These are phyloP conservation scores for Enteromius radiatus DNA, from an alignment of 2,797 vertebrate genomes.

Conservation along the genomic window DNA sequence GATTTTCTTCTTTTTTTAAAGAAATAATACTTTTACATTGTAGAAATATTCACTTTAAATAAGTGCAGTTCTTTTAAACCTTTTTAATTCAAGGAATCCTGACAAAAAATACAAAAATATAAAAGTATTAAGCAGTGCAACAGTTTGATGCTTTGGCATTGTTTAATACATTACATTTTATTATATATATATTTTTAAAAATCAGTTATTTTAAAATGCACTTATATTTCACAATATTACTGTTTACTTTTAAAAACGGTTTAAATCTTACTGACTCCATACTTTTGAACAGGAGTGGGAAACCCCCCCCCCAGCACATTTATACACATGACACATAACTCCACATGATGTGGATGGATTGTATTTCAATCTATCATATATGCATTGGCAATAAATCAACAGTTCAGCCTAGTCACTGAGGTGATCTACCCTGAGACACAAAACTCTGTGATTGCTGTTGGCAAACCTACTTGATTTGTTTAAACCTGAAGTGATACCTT, in stretches of 20 bases:
- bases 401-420: slow-evolving; percentile 6
- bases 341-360: background rate
- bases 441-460: background rate
- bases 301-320: slow-evolving; percentile 5
- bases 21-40: background rate
- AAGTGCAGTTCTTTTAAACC: background rate
- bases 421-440: slow-evolving; percentile 10
- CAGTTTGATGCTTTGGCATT: background rate
- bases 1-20: background rate
- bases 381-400: slow-evolving; percentile 2
- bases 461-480: slow-evolving; percentile 29
- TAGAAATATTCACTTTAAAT: background rate
- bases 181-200: too few relatives aligned
- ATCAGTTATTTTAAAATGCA: background rate
- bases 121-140: background rate
- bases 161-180: background rate
- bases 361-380: slow-evolving; percentile 1
- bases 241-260: background rate
- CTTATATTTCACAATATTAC: background rate
- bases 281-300: background rate
- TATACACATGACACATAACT: background rate
- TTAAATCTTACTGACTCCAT: background rate
- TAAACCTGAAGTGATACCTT: slow-evolving; percentile 29
- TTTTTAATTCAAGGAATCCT: background rate
- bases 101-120: background rate